These are phyloP conservation scores for Numenius phaeopus DNA, from an alignment of 2,797 vertebrate species.

Conservation along the genomic window DNA sequence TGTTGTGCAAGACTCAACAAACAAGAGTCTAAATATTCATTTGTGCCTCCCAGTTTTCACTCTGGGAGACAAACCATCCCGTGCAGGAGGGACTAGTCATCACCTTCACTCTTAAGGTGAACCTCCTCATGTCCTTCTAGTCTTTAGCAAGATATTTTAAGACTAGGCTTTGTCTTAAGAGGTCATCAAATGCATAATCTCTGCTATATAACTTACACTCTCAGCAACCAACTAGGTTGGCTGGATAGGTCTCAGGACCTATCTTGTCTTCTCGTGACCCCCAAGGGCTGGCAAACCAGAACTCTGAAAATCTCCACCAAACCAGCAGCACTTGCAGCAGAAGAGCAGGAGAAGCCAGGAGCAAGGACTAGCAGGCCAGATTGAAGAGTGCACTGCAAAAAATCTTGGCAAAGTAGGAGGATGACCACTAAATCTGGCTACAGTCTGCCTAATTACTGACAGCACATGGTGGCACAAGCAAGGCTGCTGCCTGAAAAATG, in stretches of 20 bases:
- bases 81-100: background rate
- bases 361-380: background rate
- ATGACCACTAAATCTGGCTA: background rate
- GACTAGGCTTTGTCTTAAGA: background rate
- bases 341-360: background rate
- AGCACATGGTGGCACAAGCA: background rate
- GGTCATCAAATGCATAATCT: background rate
- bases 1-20: background rate
- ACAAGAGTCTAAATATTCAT: background rate
- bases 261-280: background rate
- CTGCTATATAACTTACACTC: background rate
- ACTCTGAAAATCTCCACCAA: background rate
- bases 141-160: background rate
- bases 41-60: background rate
- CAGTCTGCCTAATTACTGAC: background rate
- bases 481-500: background rate
- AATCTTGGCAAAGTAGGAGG: background rate
- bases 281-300: background rate
- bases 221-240: background rate
- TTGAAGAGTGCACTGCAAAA: background rate
- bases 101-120: background rate
- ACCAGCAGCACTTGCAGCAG: rapidly evolving
- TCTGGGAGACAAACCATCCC: background rate
- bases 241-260: background rate
- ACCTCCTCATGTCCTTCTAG: background rate